phyloP scores from a whole-genome alignment of 2,888 invertebrate species.

The Drosophila demipolita region DNA sequence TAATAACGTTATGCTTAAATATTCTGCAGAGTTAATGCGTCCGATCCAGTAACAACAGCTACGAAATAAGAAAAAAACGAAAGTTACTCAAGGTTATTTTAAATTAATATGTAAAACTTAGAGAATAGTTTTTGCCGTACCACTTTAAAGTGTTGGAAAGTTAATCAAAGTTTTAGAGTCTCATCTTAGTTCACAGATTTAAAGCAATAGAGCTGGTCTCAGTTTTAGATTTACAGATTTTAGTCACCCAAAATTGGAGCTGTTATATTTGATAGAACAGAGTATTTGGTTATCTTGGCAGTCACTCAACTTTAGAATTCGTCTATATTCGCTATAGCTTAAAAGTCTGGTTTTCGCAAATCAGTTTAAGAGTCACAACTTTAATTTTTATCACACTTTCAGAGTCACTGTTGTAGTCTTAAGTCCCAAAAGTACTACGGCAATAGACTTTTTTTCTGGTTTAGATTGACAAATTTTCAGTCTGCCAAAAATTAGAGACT shows the following conservation, averaged over 20 bases:
- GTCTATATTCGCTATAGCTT: not conserved
- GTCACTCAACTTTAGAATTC: not conserved
- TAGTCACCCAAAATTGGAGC: not conserved
- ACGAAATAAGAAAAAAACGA: not conserved
- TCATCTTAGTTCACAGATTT: not conserved
- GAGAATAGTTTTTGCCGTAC: not conserved
- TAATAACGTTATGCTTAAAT: slow-evolving; percentile 72
- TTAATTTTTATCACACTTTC: not conserved
- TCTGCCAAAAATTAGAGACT: not conserved
- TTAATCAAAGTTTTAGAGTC: too few relatives aligned
- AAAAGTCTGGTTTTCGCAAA: not conserved
- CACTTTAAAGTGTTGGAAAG: not conserved
- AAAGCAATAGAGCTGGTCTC: not conserved
- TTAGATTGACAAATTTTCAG: not conserved
- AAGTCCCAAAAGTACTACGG: not conserved
- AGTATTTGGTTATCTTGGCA: not conserved
- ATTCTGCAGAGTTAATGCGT: slow-evolving; percentile 37
- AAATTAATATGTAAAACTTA: not conserved
- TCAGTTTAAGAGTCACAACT: not conserved
- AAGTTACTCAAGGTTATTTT: not conserved
- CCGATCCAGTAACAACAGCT: slow-evolving; percentile 29
- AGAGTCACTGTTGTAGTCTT: not conserved
- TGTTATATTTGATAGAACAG: not conserved
- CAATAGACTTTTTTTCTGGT: not conserved
- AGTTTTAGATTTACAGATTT: not conserved